These are phyloP conservation scores for Litoditis marina DNA, from an alignment of 2,888 invertebrate genomes.

Conservation along the genomic window DNA sequence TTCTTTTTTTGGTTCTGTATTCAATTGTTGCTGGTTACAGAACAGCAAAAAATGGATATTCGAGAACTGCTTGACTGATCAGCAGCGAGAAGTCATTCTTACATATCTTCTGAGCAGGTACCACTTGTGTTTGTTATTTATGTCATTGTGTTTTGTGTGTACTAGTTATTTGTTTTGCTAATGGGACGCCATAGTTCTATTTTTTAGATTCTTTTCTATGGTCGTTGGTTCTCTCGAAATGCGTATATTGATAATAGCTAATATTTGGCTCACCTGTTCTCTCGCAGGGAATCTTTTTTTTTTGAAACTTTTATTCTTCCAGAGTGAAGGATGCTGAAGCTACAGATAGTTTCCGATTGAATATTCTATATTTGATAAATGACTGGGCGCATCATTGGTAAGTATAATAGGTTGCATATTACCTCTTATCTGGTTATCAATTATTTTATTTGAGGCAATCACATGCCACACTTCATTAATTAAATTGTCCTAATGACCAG, in stretches of 20 bases:
- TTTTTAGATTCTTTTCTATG: no score
- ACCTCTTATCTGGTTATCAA: no score
- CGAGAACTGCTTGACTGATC: conserved; percentile 78
- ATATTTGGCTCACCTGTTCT: not conserved
- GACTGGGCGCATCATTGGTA: conserved; percentile 85
- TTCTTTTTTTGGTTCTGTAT: not conserved
- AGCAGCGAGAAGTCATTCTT: conserved; percentile 74
- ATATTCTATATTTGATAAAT: conserved; percentile 96
- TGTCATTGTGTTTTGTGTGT: not conserved
- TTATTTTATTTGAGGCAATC: no score
- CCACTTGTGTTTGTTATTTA: not conserved
- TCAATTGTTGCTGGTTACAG: conserved; percentile 54
- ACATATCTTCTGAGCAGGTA: conserved; percentile 49
- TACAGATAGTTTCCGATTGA: conserved; percentile 85
- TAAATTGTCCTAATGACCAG: no score
- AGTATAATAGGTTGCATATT: not conserved
- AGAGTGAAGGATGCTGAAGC: conserved; percentile 72
- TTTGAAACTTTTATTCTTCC: conserved; percentile 52
- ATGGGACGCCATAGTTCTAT: no score
- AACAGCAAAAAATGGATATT: conserved; percentile 97
- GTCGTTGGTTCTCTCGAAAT: not conserved
- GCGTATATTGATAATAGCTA: not conserved
- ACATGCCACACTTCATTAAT: no score
- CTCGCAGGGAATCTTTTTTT: no score
- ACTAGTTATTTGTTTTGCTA: no score